A percentile compares a stretch with the other conserved stretches of the same genome.
Conservation (phyloP, 2,797 vertebrate species). For the Gila robusta region DNA sequence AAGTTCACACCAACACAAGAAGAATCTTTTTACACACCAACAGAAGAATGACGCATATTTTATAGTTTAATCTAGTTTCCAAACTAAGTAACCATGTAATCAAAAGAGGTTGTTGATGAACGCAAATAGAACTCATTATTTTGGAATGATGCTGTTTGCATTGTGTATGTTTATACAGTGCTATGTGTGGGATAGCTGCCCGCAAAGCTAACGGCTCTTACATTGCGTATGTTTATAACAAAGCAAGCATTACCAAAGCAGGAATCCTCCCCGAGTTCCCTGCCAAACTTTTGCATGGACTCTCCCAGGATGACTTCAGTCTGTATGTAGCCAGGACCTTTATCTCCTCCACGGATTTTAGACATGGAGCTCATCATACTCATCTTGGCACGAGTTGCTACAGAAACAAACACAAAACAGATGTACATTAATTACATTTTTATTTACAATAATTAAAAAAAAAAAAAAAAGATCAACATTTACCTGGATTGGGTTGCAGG, state of each 20-base stretch:
- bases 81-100: neutral
- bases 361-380: constrained; percentile 99
- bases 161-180: neutral
- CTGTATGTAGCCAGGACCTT: constrained; percentile 95
- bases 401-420: constrained; percentile 21
- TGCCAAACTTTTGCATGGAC: constrained; percentile 94
- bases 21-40: neutral
- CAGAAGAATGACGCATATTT: neutral
- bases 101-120: constrained; percentile 12
- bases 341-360: constrained; percentile 96
- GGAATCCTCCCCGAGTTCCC: constrained; percentile 95
- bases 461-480: neutral
- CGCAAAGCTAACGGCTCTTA: neutral
- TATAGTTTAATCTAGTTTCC: neutral
- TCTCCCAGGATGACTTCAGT: constrained; percentile 91
- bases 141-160: neutral
- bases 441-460: neutral
- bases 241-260: constrained; percentile 86
- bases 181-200: neutral
- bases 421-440: neutral
- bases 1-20: no score
- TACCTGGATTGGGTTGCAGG: constrained; percentile 98
- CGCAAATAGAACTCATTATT: neutral
- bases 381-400: constrained; percentile 97
- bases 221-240: neutral